Evolutionary conservation across 1,140 invertebrate species (phyloP).

Genomic region (Drosophila pseudoobscura): DNA sequence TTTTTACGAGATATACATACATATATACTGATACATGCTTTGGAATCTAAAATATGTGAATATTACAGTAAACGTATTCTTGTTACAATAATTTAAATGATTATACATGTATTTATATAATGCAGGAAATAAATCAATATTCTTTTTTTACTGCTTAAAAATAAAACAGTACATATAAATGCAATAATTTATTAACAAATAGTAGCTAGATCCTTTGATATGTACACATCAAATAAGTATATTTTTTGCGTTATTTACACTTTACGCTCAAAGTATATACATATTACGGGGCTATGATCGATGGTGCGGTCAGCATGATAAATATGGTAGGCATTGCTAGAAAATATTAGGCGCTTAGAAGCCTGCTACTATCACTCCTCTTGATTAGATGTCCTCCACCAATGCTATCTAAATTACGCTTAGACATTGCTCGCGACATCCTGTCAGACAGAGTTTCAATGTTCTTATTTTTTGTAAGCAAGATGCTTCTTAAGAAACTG

Average conservation of each 20-base stretch:
- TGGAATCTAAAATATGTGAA: no score
- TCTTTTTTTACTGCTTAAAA: neutral
- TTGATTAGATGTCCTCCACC: slow-evolving; percentile 69
- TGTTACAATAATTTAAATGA: no score
- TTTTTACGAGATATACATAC: no score
- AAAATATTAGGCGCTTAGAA: slow-evolving; percentile 24
- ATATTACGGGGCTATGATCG: slow-evolving; percentile 5
- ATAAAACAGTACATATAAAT: slow-evolving; percentile 30
- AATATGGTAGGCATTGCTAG: neutral
- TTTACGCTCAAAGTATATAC: slow-evolving; percentile 4
- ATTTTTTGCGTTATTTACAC: slow-evolving; percentile 31
- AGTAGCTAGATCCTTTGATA: slow-evolving; percentile 34
- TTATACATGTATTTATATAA: neutral
- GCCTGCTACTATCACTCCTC: slow-evolving; percentile 38
- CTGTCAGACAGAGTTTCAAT: slow-evolving; percentile 20
- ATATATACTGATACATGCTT: no score
- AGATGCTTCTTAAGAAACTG: slow-evolving; percentile 36
- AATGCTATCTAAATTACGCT: slow-evolving; percentile 68
- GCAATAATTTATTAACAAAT: slow-evolving; percentile 53
- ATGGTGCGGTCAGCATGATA: slow-evolving; percentile 19
- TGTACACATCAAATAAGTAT: slow-evolving; percentile 42
- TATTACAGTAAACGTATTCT: no score
- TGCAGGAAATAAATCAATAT: neutral
- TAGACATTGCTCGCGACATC: slow-evolving; percentile 28
- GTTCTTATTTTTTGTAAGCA: slow-evolving; percentile 37